Evolutionary conservation across 2,113 vertebrate genomes (phyloP), one percentile per base, ranked within the genome.

Genomic region (Leptobrachium ailaonicum): DNA sequence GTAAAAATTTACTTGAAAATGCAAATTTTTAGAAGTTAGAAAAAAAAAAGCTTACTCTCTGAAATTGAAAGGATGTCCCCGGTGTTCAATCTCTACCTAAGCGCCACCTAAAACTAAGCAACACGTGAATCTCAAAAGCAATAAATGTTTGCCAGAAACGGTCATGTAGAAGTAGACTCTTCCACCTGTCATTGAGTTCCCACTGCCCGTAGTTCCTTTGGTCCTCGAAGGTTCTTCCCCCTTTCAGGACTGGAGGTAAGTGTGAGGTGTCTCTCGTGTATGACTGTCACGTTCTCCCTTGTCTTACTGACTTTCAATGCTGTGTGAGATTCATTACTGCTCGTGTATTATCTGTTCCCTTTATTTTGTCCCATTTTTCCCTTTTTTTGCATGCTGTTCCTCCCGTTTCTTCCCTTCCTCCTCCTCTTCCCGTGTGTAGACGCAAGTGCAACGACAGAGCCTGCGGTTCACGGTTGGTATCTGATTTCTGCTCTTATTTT

Each of bases 291-390:
- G 71, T 73, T 73, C 53, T 80, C 73, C 80, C 73, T 81, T 81
- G 79, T 77, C 69, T 83, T 83, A 73, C 70, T 82, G 70, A 81
- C 70, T 72, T 58, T 81, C 91, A 77, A 88, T 94, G 91, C 79
- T 81, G 79, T 81, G 79, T 75, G 64, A 81, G 72, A 81, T 80
- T 81, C 79, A 81, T 81, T 80, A 81, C 69, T 81, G 93, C 93
- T 93, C 90, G 93, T 93, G 90, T 94, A 93, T 93, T 93, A 93
- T 93, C 93, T 94, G 93, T 94, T 94, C 93, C 93, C 94, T 94
- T 94, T 94, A 92, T 94, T 93, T 90, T 92, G 91, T 92, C 92
- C 82, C 82, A 75, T 81, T 81, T 81, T 90, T 93, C 90, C 93
- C 91, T 93, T 94, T 93, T 93, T 94, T 93, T 94, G 93, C 93